phyloP scores from a whole-genome alignment of 2,113 vertebrate species.

The Stomatorhinus ivindoensis region DNA sequence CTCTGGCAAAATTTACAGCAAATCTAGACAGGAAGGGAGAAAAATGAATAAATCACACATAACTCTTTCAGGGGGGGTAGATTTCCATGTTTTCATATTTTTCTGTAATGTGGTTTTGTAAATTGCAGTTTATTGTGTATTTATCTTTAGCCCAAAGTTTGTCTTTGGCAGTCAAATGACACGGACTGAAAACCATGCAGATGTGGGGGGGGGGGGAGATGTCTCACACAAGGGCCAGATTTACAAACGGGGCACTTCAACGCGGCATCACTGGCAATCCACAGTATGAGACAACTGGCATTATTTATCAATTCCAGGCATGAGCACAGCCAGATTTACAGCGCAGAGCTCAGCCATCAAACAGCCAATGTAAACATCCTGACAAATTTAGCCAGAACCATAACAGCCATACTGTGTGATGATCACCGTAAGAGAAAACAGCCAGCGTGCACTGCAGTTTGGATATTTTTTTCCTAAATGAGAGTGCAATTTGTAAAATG shows the following conservation, averaged over 20 bases:
- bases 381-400: conserved; percentile 1
- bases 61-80: neutral
- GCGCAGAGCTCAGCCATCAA: neutral
- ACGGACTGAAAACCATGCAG: neutral
- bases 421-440: conserved; percentile 18
- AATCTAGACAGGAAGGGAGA: neutral
- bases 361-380: neutral
- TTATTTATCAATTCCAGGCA: neutral
- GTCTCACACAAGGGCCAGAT: neutral
- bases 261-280: neutral
- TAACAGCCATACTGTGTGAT: conserved; percentile 36
- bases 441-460: neutral
- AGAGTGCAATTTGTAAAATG: conserved; percentile 56
- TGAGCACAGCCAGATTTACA: neutral
- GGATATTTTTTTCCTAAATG: conserved; percentile 23
- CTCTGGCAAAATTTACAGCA: neutral
- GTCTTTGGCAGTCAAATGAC: neutral
- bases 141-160: conserved; percentile 60
- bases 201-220: neutral
- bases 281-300: neutral
- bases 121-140: conserved; percentile 61
- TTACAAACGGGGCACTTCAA: neutral
- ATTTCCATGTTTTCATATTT: conserved; percentile 20
- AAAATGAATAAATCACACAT: neutral
- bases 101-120: conserved; percentile 58